Evolutionary conservation across 1,140 invertebrate genomes (phyloP), one percentile per base, ranked within the genome.

Genomic region (Araneus ventricosus): DNA sequence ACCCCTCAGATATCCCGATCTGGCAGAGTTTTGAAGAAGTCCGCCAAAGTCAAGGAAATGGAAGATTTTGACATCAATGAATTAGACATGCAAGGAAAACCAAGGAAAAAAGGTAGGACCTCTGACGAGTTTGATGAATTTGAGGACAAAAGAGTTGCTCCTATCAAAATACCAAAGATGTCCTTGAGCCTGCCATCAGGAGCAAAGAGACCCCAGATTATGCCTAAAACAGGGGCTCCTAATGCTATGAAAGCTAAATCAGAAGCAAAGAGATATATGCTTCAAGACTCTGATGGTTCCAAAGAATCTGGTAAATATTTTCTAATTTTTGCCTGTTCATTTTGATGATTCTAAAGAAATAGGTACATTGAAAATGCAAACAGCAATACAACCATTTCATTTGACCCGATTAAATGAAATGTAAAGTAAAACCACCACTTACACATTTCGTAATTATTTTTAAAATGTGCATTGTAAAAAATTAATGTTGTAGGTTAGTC

Each of bases 1-100:
- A 89, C 67, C 22, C 92, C 94, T 10, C 93, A 93, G 52, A 93
- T 98, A 37, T 98, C 98, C 6, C 96, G 98, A 87, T 98, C 98
- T 94, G 98, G 98, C 30, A 96, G 98, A 79, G 98, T 99, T 0
- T 96, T 98, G 67, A 99, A 99, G 95, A 99, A 99, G 95, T 99
- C 98, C 10, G 98, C 98, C 0, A 99, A 99, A 95, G 96, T 99
- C 20, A 94, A 96, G 41, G 96, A 96, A 94, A 96, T 96, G 96
- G 97, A 98, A 95, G 98, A 98, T 95, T 99, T 98, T 96, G 98
- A 99, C 95, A 98, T 98, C 1, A 97, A 97, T 0, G 98, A 99
- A 95, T 95, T 95, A 45, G 96, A 94, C 57, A n/a, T 89, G 57
- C 80, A 87, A 57, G 93, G 92, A 52, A 91, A 90, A 22, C 37